Evolutionary conservation across 2,888 invertebrate species (phyloP), one percentile per base, ranked within the genome.

Genomic region (Caenorhabditis afra): DNA sequence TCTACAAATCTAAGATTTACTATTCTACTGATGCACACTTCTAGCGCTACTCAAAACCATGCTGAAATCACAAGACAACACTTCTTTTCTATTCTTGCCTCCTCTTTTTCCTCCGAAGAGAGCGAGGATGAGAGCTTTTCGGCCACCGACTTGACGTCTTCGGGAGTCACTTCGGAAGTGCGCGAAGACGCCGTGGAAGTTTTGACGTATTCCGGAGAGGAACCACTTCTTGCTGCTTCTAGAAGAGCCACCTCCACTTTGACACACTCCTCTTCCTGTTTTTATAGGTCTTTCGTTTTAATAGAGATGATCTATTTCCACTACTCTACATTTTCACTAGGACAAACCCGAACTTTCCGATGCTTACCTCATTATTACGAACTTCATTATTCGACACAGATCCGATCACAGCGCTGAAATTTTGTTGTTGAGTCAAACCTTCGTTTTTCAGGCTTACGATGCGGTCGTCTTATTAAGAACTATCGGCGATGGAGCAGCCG

Each of bases 191-290:
- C 7, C 29, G 29, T 29, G 4, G 29, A 3, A 10, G 10, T 47
- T 10, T 18, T n/a, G 47, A n/a, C 18, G 3, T 47, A 10, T 47
- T 47, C 47, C 18, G 47, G 18, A 18, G 47, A 47, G 10, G 47
- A 10, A 5, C 16, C 16, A n/a, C 10, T 18, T n/a, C 18, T 18
- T 47, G n/a, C 47, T 10, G 18, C 44, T n/a, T 29, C 29, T 29
- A 29, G 29, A 5, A 7, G 29, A 29, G 29, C 58, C 49, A 20
- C 49, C 23, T 47, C 55, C 57, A 57, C 11, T 37, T 66, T 57
- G 16, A 22, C 18, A 29, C 47, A 29, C 23, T 65, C 73, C n/a
- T 73, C 55, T 29, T 73, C 73, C 52, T 55, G 47, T 37, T 71
- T 52, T 50, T 23, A 22, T 20, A 7, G 29, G 29, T 3, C 7